These are phyloP conservation scores for Chaetophractus vellerosus DNA, from an alignment of 2,797 vertebrate species.

Conservation along the genomic window DNA sequence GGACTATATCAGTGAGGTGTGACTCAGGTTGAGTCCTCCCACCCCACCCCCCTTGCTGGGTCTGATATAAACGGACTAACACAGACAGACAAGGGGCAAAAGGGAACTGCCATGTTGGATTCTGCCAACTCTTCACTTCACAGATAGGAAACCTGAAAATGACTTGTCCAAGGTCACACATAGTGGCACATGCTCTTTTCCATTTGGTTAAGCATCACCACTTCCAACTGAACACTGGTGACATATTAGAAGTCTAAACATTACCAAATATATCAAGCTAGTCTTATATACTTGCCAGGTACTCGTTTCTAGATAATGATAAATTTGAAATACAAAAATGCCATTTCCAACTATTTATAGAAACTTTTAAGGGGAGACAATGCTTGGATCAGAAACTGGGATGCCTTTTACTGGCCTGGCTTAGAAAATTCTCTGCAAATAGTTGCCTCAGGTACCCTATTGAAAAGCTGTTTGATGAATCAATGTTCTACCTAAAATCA, in stretches of 20 bases:
- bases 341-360: background rate
- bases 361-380: slow-evolving; percentile 43
- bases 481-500: slow-evolving; percentile 40
- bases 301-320: slow-evolving; percentile 47
- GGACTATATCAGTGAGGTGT: too few species aligned
- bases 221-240: slow-evolving; percentile 22
- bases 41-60: too few species aligned
- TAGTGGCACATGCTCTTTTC: background rate
- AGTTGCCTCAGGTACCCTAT: background rate
- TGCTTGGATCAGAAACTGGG: background rate
- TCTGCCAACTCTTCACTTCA: background rate
- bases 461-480: slow-evolving; percentile 36
- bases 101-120: too few species aligned
- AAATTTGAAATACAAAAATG: slow-evolving; percentile 52
- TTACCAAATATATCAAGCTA: background rate
- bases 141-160: background rate
- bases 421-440: slow-evolving; percentile 20
- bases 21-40: too few species aligned
- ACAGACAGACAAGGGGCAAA: too few species aligned
- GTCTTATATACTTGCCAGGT: background rate
- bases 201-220: slow-evolving; percentile 21
- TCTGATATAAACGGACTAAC: too few species aligned
- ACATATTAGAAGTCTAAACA: background rate
- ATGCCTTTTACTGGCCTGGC: background rate
- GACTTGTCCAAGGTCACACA: background rate